Base-by-base conservation (phyloP, 2,113 vertebrate genomes). In the Corythornis madagascariensis region DNA sequence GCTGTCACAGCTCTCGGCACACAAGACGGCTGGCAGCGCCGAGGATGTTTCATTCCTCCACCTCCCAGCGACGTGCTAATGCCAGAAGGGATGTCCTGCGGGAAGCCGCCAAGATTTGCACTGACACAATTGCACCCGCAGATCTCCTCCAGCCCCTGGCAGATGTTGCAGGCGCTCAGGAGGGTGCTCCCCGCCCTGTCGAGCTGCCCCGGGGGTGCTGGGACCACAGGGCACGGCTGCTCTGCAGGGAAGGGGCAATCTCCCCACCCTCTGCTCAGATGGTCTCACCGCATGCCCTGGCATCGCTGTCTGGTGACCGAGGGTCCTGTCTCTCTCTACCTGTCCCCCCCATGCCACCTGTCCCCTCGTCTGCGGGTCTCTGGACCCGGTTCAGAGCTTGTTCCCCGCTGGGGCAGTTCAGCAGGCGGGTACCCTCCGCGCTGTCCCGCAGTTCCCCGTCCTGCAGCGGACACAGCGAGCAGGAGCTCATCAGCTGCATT, bases 301-400 rank as follows among this genome's bases (percentile, higher is more conserved):
- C 15, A 28, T 22, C 74, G 2, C 17, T 2, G 4, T 16, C 19
- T 56, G 8, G 71, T 3, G 65, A 15, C 26, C 9, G 1, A 26
- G 10, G 21, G 22, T n/a, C n/a, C 47, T 35, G 9, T 17, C n/a
- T 28, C 17, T 20, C 13, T 4, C 64, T 76, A 7, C 26, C 21
- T 2, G 1, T 2, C 10, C 3, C 4, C 13, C 4, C 8, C n/a
- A 6, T 1, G 2, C 43, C 60, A 17, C 42, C 28, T 53, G 56
- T 18, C 38, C 55, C 11, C 16, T 61, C 26, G 40, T 29, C 33
- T 40, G 47, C 28, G 12, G 70, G 31, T 52, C 31, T 42, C 55
- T 6, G 8, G 43, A n/a, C 40, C 72, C 13, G 1, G 2, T 14
- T 40, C 0, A 5, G 31, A 22, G 25, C 50, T 1, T 0, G 3